Evolutionary conservation across 1,140 invertebrate species (phyloP).

Genomic region (Microplitis demolitor): DNA sequence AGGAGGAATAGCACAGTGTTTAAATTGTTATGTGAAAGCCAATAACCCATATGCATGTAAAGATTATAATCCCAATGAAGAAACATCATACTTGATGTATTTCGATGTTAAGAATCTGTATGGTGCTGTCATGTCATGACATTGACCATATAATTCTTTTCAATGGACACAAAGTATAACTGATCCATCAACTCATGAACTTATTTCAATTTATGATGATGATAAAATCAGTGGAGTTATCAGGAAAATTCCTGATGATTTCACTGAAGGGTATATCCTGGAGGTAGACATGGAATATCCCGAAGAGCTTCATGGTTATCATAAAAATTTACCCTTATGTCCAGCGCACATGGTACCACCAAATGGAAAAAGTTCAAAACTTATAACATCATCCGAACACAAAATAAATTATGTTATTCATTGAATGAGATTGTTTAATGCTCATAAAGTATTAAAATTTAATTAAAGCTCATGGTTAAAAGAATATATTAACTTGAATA

Average conservation of each 20-base stretch:
- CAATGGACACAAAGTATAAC: slow-evolving; percentile 37
- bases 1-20: slow-evolving; percentile 39
- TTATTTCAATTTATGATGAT: background rate
- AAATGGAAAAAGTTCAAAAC: slow-evolving; percentile 40
- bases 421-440: slow-evolving; percentile 37
- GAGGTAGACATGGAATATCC: slow-evolving; percentile 46
- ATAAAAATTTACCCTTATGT: slow-evolving; percentile 62
- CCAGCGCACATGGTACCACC: slow-evolving; percentile 43
- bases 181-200: slow-evolving; percentile 13
- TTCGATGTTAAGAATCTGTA: slow-evolving; percentile 50
- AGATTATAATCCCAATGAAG: slow-evolving; percentile 31
- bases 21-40: slow-evolving; percentile 43
- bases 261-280: slow-evolving; percentile 60
- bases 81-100: slow-evolving; percentile 36
- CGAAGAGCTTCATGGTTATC: slow-evolving; percentile 57
- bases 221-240: slow-evolving; percentile 12
- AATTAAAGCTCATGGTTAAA: slow-evolving; percentile 33
- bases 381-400: slow-evolving; percentile 56
- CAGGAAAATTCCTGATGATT: slow-evolving; percentile 46
- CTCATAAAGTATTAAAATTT: slow-evolving; percentile 31
- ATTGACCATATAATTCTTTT: slow-evolving; percentile 36
- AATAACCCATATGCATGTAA: slow-evolving; percentile 38
- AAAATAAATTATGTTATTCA: slow-evolving; percentile 45
- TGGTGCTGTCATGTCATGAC: slow-evolving; percentile 36
- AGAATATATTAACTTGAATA: slow-evolving; percentile 39